Evolutionary conservation across 2,113 vertebrate species (phyloP).

Genomic region (Cyprinodon brontotheroides): DNA sequence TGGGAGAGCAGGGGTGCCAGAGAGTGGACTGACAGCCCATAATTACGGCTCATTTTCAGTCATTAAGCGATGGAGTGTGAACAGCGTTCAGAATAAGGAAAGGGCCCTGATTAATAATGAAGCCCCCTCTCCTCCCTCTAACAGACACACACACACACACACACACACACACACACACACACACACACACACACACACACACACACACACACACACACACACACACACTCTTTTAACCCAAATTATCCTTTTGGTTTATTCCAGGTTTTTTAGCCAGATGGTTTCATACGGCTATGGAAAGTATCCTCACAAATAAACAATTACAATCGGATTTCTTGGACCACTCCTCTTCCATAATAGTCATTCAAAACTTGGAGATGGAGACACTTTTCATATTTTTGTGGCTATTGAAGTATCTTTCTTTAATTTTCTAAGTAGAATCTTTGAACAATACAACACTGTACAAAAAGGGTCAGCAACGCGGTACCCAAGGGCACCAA

Average conservation of each 20-base stretch:
- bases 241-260: conserved; percentile 1
- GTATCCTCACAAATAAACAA: neutral
- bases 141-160: conserved; percentile 39
- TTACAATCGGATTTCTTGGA: neutral
- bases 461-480: too few relatives aligned
- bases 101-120: conserved; percentile 78
- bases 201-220: conserved; percentile 38
- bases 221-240: neutral
- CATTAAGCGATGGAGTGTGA: conserved; percentile 78
- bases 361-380: neutral
- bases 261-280: neutral
- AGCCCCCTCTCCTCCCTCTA: conserved; percentile 49
- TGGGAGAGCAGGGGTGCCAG: conserved; percentile 68
- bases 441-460: too few relatives aligned
- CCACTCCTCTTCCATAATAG: neutral
- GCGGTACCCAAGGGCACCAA: too few relatives aligned
- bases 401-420: neutral
- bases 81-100: conserved; percentile 69
- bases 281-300: neutral
- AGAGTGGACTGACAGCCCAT: conserved; percentile 78
- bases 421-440: neutral
- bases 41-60: conserved; percentile 81
- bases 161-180: conserved; percentile 36
- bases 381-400: too few relatives aligned
- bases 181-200: conserved; percentile 21